Percentiles rank a stretch among this genome's conserved stretches.
These are phyloP conservation scores for Pasiphila rectangulata DNA, from an alignment of 2,888 invertebrate species.

Conservation along the genomic window DNA sequence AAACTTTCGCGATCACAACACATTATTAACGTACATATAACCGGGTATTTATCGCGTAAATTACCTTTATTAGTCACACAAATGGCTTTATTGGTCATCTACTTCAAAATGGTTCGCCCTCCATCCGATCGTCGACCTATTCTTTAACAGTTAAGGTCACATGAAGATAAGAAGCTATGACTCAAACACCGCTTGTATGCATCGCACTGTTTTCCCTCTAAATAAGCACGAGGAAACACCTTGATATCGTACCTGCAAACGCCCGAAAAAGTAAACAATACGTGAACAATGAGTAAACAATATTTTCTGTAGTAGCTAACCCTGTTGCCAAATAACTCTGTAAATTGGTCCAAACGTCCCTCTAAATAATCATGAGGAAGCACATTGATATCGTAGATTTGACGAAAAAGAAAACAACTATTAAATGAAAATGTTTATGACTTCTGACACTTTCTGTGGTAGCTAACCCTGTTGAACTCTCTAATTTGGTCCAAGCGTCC, in stretches of 20 bases:
- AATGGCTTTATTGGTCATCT: too few relatives aligned
- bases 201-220: slow-evolving; percentile 31
- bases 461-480: neutral
- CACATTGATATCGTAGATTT: slow-evolving; percentile 22
- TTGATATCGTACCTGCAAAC: slow-evolving; percentile 19
- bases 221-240: slow-evolving; percentile 30
- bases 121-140: slow-evolving; percentile 26
- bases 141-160: slow-evolving; percentile 24
- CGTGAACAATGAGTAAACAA: too few relatives aligned
- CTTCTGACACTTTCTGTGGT: slow-evolving; percentile 13
- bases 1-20: too few relatives aligned
- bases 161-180: slow-evolving; percentile 24
- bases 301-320: too few relatives aligned
- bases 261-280: too few relatives aligned
- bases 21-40: too few relatives aligned
- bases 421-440: slow-evolving; percentile 24
- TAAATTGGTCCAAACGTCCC: too few relatives aligned
- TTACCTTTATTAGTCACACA: too few relatives aligned
- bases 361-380: slow-evolving; percentile 31
- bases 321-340: too few relatives aligned
- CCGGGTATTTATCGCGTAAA: neutral
- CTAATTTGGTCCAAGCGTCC: neutral
- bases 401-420: slow-evolving; percentile 33
- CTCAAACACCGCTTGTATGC: slow-evolving; percentile 24
- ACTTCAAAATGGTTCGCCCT: slow-evolving; percentile 19